Evolutionary conservation across 23 tunicate species (phyloP), one percentile per base, ranked within the genome.

Genomic region (Diplosoma virens): DNA sequence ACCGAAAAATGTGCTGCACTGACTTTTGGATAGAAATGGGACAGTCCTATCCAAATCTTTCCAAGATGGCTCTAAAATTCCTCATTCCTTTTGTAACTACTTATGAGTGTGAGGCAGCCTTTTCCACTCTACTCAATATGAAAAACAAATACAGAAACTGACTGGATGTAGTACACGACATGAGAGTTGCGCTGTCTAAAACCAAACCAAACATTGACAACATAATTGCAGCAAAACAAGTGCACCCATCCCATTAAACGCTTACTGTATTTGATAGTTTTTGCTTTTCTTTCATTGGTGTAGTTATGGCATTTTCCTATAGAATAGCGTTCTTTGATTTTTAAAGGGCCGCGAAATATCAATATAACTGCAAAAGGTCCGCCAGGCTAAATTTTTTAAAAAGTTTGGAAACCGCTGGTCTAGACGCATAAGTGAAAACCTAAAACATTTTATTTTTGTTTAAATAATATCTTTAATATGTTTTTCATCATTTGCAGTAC

Each of bases 21-120:
- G 79, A 73, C 79, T 54, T 73, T 54, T 73, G 68, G 79, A 73
- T 73, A 25, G 79, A 73, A 73, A 68, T 68, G 75, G 75, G 56
- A 36, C 75, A 68, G 75, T 68, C 75, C 11, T 68, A 76, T 76
- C 81, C 75, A 30, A 30, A 76, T 76, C 48, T 76, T 33, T 25
- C 81, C 32, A 76, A 76, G 50, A 76, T 76, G 81, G 81, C 81
- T 76, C 50, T 76, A 34, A 76, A 76, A 76, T 47, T 76, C 25
- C 56, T 68, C 16, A 27, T 36, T 68, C 75, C 75, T 33, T 68
- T 68, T 34, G 56, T 36, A 68, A 59, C 50, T 24, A 76, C 75
- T 66, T 59, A 76, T 33, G 75, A 76, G 81, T 76, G 81, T 59
- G 81, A 76, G 75, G 25, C 81, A 58, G 75, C 74, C 30, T 76